phyloP scores from a whole-genome alignment of 2,113 vertebrate species.

The Odobenus rosmarus region DNA sequence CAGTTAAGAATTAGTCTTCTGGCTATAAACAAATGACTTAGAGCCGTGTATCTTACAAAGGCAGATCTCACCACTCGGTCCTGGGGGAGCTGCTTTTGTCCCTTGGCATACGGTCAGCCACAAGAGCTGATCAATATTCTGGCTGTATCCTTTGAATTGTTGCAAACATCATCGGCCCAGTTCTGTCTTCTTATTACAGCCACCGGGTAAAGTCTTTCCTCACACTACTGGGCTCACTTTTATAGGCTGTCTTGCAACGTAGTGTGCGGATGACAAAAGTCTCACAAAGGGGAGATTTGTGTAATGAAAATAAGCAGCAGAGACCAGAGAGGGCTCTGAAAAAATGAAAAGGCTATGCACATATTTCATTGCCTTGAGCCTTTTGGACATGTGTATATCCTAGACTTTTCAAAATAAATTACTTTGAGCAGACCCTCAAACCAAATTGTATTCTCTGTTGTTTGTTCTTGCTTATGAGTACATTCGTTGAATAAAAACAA shows the following conservation, averaged over 20 bases:
- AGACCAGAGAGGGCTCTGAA: conserved; percentile 32
- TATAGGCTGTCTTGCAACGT: conserved; percentile 23
- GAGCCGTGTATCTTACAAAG: conserved; percentile 18
- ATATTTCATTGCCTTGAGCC: conserved; percentile 15
- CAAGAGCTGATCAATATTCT: conserved; percentile 58
- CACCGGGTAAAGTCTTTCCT: conserved; percentile 34
- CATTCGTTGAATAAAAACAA: conserved; percentile 54
- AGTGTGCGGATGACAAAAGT: background rate
- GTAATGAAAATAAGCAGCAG: conserved; percentile 49
- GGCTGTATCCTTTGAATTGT: conserved; percentile 47
- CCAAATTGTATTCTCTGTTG: conserved; percentile 4
- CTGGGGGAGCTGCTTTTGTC: conserved; percentile 6
- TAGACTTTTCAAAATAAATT: conserved; percentile 55
- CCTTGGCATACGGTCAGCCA: background rate
- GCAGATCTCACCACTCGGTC: background rate
- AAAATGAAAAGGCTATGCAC: conserved; percentile 7
- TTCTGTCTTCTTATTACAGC: conserved; percentile 51
- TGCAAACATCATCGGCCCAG: conserved; percentile 27
- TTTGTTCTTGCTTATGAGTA: background rate
- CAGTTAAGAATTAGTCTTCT: conserved; percentile 67
- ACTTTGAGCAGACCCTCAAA: conserved; percentile 47
- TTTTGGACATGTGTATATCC: background rate
- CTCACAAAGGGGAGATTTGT: conserved; percentile 47
- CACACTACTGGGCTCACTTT: conserved; percentile 1
- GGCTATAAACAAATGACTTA: conserved; percentile 65